phyloP scores from a whole-genome alignment of 1,140 invertebrate species.

The Hycleus cichorii region DNA sequence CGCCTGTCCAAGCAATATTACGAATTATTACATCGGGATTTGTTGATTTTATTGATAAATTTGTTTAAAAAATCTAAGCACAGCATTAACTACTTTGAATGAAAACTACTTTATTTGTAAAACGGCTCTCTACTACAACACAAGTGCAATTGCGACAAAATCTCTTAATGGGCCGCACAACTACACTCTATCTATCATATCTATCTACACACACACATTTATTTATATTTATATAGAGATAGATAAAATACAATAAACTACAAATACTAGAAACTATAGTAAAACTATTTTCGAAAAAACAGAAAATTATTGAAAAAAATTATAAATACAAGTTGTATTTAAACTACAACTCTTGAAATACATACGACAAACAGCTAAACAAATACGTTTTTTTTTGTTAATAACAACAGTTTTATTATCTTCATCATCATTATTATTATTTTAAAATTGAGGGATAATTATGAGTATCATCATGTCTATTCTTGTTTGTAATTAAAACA shows the following conservation, averaged over 20 bases:
- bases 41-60: neutral
- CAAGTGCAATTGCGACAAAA: conserved; percentile 36
- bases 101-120: conserved; percentile 43
- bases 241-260: conserved; percentile 39
- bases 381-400: conserved; percentile 23
- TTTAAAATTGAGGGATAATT: no score
- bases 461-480: no score
- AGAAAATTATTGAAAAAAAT: conserved; percentile 29
- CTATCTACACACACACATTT: conserved; percentile 36
- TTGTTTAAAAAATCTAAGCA: conserved; percentile 31
- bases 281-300: no score
- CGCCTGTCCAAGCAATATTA: neutral
- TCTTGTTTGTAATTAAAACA: no score
- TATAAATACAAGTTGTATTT: conserved; percentile 22
- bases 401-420: conserved; percentile 14
- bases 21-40: neutral
- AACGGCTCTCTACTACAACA: conserved; percentile 40
- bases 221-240: no score
- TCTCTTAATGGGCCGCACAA: conserved; percentile 16
- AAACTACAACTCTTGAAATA: conserved; percentile 28
- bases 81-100: conserved; percentile 39
- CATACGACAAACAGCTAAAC: conserved; percentile 37
- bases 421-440: no score
- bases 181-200: conserved; percentile 30
- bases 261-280: conserved; percentile 37